Conservation (phyloP, 2,113 vertebrate genomes). For the Megatriorchis doriae region DNA sequence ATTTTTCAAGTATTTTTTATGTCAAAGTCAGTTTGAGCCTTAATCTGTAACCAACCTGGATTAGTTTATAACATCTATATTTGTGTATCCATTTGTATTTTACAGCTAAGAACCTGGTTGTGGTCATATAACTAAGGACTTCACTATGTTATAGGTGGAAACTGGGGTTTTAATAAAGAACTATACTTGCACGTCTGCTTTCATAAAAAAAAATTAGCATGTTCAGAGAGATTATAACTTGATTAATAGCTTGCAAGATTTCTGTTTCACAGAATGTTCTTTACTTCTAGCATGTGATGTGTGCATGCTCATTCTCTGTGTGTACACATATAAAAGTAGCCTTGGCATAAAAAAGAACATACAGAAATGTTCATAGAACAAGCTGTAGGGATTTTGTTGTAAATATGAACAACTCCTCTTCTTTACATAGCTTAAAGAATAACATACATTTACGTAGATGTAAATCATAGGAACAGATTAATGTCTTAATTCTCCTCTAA, state of each 20-base stretch:
- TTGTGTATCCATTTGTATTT: not conserved
- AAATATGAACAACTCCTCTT: not conserved
- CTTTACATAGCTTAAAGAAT: not conserved
- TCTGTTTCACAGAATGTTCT: not conserved
- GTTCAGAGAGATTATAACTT: not conserved
- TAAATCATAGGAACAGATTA: conserved; percentile 5
- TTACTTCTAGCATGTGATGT: not conserved
- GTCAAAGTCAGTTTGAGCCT: not conserved
- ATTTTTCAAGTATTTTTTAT: not conserved
- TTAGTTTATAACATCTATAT: not conserved
- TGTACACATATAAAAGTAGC: not conserved
- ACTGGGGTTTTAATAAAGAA: not conserved
- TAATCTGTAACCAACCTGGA: not conserved
- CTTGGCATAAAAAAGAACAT: not conserved
- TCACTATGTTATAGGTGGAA: not conserved
- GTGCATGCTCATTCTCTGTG: not conserved
- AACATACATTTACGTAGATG: not conserved
- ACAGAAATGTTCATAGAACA: not conserved
- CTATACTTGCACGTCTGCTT: not conserved
- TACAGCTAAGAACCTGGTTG: not conserved
- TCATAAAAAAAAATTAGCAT: not conserved
- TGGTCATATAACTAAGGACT: not conserved
- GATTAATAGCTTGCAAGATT: not conserved
- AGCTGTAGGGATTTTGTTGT: not conserved
- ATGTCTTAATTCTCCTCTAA: conserved; percentile 15